Conservation (phyloP, 2,113 vertebrate genomes). For the Apteryx mantelli region DNA sequence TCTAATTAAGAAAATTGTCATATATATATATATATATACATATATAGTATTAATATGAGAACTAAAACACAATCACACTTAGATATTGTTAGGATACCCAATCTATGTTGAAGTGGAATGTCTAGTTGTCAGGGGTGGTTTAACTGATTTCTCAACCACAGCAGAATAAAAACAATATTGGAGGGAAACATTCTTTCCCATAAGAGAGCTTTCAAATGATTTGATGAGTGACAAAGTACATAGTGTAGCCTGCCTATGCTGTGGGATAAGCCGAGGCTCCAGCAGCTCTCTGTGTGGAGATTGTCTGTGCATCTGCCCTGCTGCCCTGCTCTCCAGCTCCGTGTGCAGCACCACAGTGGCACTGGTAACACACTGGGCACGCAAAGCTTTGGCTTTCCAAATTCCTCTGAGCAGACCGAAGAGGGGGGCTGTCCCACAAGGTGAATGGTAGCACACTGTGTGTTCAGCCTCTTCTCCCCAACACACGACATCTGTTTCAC, state of each 20-base stretch:
- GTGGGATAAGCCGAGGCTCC: background rate
- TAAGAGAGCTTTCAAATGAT: background rate
- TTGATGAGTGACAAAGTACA: background rate
- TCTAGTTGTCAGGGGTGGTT: background rate
- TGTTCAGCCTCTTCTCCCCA: background rate
- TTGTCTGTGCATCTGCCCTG: background rate
- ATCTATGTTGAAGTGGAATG: background rate
- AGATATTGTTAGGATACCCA: background rate
- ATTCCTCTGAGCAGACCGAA: background rate
- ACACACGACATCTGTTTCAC: background rate
- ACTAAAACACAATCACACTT: rapidly evolving
- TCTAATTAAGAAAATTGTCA: background rate
- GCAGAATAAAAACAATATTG: background rate
- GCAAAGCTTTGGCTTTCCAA: background rate
- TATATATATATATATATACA: rapidly evolving
- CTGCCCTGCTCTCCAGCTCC: background rate
- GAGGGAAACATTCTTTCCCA: background rate
- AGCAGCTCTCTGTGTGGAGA: background rate
- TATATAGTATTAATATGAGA: background rate
- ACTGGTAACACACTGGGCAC: background rate
- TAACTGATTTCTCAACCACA: background rate
- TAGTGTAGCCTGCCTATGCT: background rate
- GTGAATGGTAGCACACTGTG: background rate
- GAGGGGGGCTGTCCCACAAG: background rate
- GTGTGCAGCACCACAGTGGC: background rate